Percentiles rank a stretch among this genome's conserved stretches.
These are phyloP conservation scores for Pelobates fuscus DNA, from an alignment of 2,113 vertebrate genomes.

Conservation along the genomic window DNA sequence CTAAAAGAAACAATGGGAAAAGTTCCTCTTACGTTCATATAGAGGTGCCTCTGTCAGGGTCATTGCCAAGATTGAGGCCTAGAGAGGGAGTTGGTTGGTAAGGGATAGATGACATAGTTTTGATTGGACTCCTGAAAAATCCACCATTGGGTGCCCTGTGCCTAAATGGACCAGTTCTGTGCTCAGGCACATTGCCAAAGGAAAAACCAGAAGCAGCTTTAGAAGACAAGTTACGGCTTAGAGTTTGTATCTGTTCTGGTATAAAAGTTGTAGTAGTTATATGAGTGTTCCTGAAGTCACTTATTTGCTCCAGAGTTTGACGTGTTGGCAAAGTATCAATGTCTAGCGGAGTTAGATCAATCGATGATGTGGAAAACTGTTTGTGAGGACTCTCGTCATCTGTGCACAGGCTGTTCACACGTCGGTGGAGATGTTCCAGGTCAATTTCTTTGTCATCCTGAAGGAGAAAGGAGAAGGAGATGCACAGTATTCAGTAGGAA, in stretches of 20 bases:
- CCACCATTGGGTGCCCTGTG: constrained; percentile 97
- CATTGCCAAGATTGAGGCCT: constrained; percentile 94
- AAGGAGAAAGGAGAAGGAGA: constrained; percentile 65
- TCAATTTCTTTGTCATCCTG: constrained; percentile 99
- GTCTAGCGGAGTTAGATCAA: constrained; percentile 97
- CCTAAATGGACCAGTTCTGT: constrained; percentile 96
- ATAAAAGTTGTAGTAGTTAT: constrained; percentile 99
- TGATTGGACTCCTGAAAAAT: constrained; percentile 97
- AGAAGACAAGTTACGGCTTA: constrained; percentile 95
- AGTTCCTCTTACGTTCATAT: constrained; percentile 76
- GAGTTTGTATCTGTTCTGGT: constrained; percentile 99
- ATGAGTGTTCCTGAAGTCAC: constrained; percentile 99
- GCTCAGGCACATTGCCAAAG: constrained; percentile 89
- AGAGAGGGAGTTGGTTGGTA: constrained; percentile 96
- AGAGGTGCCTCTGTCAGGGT: constrained; percentile 97
- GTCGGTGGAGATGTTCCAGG: constrained; percentile 97
- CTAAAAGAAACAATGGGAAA: constrained; percentile 68
- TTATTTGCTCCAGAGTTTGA: constrained; percentile 98
- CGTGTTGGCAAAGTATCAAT: constrained; percentile 96
- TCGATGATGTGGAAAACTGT: constrained; percentile 99
- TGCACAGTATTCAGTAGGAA: constrained; percentile 62
- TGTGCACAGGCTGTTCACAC: constrained; percentile 99
- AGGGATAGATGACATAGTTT: constrained; percentile 98
- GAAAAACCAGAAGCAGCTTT: constrained; percentile 96
- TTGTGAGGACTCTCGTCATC: constrained; percentile 99